Evolutionary conservation across 2,797 vertebrate genomes (phyloP).

Genomic region (Phylloscopus collybita): DNA sequence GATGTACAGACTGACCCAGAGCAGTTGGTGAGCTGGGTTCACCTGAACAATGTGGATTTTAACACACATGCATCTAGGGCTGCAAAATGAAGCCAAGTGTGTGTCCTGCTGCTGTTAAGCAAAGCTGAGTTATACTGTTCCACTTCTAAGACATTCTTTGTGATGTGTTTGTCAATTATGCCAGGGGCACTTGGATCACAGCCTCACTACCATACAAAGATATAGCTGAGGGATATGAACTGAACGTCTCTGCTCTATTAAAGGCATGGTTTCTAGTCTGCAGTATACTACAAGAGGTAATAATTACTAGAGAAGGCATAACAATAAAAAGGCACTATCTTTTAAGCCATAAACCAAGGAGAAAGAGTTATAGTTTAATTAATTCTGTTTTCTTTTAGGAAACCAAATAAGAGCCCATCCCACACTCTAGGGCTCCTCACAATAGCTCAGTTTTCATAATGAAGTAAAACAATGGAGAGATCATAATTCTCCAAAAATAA

Average conservation of each 20-base stretch:
- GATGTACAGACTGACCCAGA: not conserved
- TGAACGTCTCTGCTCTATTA: not conserved
- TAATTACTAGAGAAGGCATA: conserved; percentile 41
- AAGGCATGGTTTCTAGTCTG: conserved; percentile 10
- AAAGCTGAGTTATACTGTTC: not conserved
- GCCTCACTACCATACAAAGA: not conserved
- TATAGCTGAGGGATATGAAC: not conserved
- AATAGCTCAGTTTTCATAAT: conserved; percentile 30
- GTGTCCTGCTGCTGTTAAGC: not conserved
- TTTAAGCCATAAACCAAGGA: conserved; percentile 40
- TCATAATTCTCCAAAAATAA: conserved; percentile 64
- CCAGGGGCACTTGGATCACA: not conserved
- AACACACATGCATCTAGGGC: not conserved
- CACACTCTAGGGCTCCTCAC: not conserved
- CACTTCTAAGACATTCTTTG: not conserved
- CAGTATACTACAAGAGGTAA: not conserved
- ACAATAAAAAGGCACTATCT: conserved; percentile 44
- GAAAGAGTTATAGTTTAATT: conserved; percentile 53
- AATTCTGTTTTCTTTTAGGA: conserved; percentile 55
- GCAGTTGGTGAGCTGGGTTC: not conserved
- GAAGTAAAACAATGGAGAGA: conserved; percentile 44
- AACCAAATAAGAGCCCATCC: conserved; percentile 13
- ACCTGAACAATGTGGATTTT: not conserved
- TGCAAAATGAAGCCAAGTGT: not conserved
- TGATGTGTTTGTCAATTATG: not conserved